phyloP scores from a whole-genome alignment of 2,113 vertebrate species.

The Paracanthobrama guichenoti region DNA sequence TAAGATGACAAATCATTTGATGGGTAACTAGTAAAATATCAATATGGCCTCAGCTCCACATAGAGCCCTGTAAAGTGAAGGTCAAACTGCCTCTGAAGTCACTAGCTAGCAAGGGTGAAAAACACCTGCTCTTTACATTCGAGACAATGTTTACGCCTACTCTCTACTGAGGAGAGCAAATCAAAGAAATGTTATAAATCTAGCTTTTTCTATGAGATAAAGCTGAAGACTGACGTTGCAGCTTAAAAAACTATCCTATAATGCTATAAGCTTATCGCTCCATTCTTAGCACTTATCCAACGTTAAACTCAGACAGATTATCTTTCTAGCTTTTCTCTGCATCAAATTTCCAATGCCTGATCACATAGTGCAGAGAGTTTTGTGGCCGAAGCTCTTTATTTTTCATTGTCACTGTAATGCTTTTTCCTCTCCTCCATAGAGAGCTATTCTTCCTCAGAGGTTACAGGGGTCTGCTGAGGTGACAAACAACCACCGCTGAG shows the following conservation, averaged over 20 bases:
- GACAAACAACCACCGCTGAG: not conserved
- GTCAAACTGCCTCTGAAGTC: no score
- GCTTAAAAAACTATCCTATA: slow-evolving; percentile 27
- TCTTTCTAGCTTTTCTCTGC: slow-evolving; percentile 14
- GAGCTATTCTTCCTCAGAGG: slow-evolving; percentile 16
- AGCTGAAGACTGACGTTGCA: slow-evolving; percentile 23
- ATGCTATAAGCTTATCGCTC: slow-evolving; percentile 25
- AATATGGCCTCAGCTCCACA: not conserved
- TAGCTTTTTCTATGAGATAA: slow-evolving; percentile 26
- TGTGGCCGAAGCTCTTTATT: slow-evolving; percentile 17
- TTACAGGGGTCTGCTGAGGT: slow-evolving; percentile 26
- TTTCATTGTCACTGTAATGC: not conserved
- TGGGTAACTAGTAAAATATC: slow-evolving; percentile 25
- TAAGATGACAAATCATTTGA: slow-evolving; percentile 8
- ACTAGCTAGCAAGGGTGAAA: no score
- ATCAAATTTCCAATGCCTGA: slow-evolving; percentile 3
- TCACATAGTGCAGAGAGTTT: not conserved
- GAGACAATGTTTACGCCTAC: not conserved
- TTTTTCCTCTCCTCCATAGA: not conserved
- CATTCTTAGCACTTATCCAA: slow-evolving; percentile 15
- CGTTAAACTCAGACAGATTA: slow-evolving; percentile 10
- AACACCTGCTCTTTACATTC: slow-evolving; percentile 14
- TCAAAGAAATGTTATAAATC: slow-evolving; percentile 28
- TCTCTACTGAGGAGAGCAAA: slow-evolving; percentile 4
- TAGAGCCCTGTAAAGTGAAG: slow-evolving; percentile 1